These are phyloP conservation scores for Pomatostomus ruficeps DNA, from an alignment of 2,113 vertebrate genomes.

Conservation along the genomic window DNA sequence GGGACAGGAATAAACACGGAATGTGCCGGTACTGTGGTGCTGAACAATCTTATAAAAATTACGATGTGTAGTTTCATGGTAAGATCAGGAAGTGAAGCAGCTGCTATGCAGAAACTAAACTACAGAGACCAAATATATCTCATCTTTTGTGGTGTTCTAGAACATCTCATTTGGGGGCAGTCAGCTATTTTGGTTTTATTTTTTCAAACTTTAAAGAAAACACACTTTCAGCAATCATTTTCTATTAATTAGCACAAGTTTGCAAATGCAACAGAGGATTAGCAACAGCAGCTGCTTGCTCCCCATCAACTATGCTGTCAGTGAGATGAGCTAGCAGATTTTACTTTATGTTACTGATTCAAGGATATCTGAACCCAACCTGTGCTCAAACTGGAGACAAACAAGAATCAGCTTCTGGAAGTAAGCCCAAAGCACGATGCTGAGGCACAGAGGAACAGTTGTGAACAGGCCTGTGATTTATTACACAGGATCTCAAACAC, in stretches of 20 bases:
- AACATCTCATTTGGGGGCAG: background rate
- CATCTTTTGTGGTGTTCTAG: background rate
- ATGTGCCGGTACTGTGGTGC: background rate
- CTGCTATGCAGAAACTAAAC: background rate
- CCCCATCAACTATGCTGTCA: background rate
- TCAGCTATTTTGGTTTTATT: background rate
- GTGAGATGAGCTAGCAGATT: background rate
- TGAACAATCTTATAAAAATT: background rate
- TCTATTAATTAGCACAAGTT: background rate
- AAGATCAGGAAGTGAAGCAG: conserved; percentile 1
- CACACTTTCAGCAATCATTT: background rate
- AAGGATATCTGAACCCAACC: background rate
- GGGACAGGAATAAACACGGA: background rate
- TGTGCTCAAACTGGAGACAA: background rate
- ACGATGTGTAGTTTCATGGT: background rate
- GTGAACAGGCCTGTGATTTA: background rate
- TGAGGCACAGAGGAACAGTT: background rate
- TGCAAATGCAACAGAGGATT: background rate
- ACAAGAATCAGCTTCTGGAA: background rate
- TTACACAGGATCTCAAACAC: background rate
- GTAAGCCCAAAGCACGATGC: background rate
- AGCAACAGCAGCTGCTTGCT: background rate
- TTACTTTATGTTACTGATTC: background rate
- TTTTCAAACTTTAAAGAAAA: background rate
- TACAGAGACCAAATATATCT: background rate